Conservation (phyloP, 1,140 invertebrate genomes). For the Pseudomyrmex flavicornis region DNA sequence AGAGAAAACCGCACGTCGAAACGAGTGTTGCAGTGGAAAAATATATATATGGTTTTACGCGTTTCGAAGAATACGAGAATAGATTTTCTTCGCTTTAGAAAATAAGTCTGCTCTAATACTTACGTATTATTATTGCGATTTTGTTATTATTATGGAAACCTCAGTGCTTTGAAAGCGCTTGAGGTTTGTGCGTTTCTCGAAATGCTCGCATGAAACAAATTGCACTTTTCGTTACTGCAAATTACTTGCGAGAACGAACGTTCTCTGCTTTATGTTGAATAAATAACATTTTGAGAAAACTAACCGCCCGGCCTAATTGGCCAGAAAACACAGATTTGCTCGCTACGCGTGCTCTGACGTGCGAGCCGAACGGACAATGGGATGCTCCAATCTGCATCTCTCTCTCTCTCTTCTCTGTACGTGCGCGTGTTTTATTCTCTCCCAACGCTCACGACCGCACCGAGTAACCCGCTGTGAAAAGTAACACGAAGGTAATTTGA, state of each 20-base stretch:
- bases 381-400: slow-evolving; percentile 21
- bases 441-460: neutral
- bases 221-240: neutral
- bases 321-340: slow-evolving; percentile 17
- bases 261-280: neutral
- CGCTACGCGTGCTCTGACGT: slow-evolving; percentile 11
- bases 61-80: slow-evolving; percentile 17
- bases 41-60: slow-evolving; percentile 32
- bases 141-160: too few relatives aligned
- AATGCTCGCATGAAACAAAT: neutral
- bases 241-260: neutral
- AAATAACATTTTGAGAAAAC: slow-evolving; percentile 37
- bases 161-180: neutral
- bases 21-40: slow-evolving; percentile 28
- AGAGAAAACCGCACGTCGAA: neutral
- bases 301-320: slow-evolving; percentile 13
- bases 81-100: slow-evolving; percentile 17
- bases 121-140: neutral
- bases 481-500: slow-evolving; percentile 68
- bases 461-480: slow-evolving; percentile 67
- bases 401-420: slow-evolving; percentile 7
- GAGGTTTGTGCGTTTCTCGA: neutral
- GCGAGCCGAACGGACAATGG: slow-evolving; percentile 23
- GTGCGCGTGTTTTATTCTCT: slow-evolving; percentile 42
- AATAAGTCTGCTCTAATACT: neutral